Evolutionary conservation across 2,888 invertebrate genomes (phyloP).

Genomic region (Xestia rhomboidea): DNA sequence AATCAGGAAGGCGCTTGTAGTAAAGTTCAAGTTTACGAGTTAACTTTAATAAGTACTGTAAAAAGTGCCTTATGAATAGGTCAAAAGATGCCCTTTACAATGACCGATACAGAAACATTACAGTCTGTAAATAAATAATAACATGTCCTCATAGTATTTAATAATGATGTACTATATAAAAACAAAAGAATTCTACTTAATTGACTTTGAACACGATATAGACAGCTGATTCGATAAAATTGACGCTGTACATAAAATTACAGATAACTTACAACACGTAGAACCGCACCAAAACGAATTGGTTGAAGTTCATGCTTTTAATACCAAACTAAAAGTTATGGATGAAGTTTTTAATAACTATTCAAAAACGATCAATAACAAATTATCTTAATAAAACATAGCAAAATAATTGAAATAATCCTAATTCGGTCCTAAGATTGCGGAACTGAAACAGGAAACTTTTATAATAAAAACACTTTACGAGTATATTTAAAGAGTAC

Average conservation of each 20-base stretch:
- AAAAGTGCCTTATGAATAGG: slow-evolving; percentile 53
- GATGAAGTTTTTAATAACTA: slow-evolving; percentile 6
- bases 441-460: slow-evolving; percentile 28
- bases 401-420: background rate
- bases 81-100: slow-evolving; percentile 64
- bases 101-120: slow-evolving; percentile 37
- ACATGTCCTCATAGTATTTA: slow-evolving; percentile 29
- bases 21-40: slow-evolving; percentile 69
- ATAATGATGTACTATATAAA: slow-evolving; percentile 39
- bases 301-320: slow-evolving; percentile 30
- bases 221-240: slow-evolving; percentile 53
- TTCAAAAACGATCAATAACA: background rate
- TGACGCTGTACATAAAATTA: slow-evolving; percentile 20
- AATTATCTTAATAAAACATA: background rate
- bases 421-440: background rate
- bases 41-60: slow-evolving; percentile 51
- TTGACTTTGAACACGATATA: slow-evolving; percentile 27
- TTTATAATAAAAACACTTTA: background rate
- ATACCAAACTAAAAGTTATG: background rate
- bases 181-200: slow-evolving; percentile 33
- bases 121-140: slow-evolving; percentile 40
- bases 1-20: slow-evolving; percentile 46
- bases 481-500: slow-evolving; percentile 15
- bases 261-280: slow-evolving; percentile 21
- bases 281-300: slow-evolving; percentile 25